These are phyloP conservation scores for Halesus radiatus DNA, from an alignment of 1,140 invertebrate species.

Conservation along the genomic window DNA sequence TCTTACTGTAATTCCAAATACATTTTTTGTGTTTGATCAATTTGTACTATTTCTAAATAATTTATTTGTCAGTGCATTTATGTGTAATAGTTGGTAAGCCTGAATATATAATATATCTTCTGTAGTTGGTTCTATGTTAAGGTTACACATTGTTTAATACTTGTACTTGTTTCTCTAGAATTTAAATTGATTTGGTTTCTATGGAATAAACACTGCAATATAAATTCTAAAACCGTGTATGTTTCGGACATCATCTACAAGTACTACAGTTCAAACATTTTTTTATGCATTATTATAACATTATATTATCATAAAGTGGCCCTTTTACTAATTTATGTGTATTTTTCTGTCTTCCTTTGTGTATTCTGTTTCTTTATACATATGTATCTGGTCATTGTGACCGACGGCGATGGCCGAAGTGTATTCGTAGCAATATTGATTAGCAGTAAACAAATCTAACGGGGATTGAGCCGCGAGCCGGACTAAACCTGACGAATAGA, in stretches of 20 bases:
- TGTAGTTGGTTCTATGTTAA: constrained; percentile 8
- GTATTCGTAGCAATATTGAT: too few relatives aligned
- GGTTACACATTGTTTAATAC: constrained; percentile 3
- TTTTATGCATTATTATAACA: constrained; percentile 5
- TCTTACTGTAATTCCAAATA: too few relatives aligned
- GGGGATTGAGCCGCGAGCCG: too few relatives aligned
- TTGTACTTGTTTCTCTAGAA: constrained; percentile 1
- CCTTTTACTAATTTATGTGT: constrained; percentile 1
- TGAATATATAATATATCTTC: background rate
- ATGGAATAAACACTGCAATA: constrained; percentile 9
- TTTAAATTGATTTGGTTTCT: constrained; percentile 1
- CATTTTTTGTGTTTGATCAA: too few relatives aligned
- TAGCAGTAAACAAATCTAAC: too few relatives aligned
- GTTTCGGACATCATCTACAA: background rate
- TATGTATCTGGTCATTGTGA: too few relatives aligned
- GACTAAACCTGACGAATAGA: too few relatives aligned
- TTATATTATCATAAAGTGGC: background rate
- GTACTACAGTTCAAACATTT: constrained; percentile 16
- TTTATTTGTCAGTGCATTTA: constrained; percentile 20
- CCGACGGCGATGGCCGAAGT: too few relatives aligned
- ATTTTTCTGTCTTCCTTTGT: background rate
- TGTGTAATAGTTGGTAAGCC: constrained; percentile 21
- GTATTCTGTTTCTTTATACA: too few relatives aligned
- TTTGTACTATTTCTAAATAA: background rate
- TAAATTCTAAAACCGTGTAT: constrained; percentile 19